phyloP scores from a whole-genome alignment of 2,797 vertebrate species.

The Bryconaethiops microstoma region DNA sequence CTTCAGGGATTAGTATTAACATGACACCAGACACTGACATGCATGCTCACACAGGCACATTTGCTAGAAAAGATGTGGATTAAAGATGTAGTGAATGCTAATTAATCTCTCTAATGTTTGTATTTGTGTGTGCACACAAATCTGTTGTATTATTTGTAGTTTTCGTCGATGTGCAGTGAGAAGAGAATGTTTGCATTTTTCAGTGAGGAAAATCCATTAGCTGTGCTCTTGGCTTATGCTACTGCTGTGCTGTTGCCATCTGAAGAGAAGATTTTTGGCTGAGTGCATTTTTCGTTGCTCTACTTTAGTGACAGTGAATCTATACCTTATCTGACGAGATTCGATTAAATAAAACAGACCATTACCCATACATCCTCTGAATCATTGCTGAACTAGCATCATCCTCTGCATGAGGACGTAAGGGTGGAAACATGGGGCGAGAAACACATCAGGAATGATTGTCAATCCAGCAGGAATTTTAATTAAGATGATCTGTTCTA shows the following conservation, averaged over 20 bases:
- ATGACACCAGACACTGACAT: too few relatives aligned
- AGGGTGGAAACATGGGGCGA: too few relatives aligned
- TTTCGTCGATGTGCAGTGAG: background rate
- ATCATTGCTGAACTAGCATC: too few relatives aligned
- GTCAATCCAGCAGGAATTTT: too few relatives aligned
- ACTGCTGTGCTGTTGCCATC: slow-evolving; percentile 47
- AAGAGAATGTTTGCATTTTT: background rate
- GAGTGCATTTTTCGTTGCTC: slow-evolving; percentile 41
- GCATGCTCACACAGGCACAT: background rate
- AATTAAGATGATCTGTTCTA: too few relatives aligned
- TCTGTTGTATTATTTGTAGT: background rate
- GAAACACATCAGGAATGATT: too few relatives aligned
- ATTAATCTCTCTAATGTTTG: background rate
- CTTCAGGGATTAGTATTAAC: too few relatives aligned
- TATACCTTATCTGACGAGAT: slow-evolving; percentile 44
- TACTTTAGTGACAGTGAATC: slow-evolving; percentile 30
- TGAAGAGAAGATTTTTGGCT: slow-evolving; percentile 58
- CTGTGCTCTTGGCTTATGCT: slow-evolving; percentile 4
- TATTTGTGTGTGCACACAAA: background rate
- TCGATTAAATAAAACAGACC: slow-evolving; percentile 64
- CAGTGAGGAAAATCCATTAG: slow-evolving; percentile 24
- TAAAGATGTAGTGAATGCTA: slow-evolving; percentile 21
- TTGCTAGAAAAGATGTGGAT: slow-evolving; percentile 6
- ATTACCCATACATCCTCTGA: slow-evolving; percentile 60
- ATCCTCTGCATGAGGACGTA: too few relatives aligned